phyloP scores from a whole-genome alignment of 2,797 vertebrate genomes.

The Toxotes lorentzi region DNA sequence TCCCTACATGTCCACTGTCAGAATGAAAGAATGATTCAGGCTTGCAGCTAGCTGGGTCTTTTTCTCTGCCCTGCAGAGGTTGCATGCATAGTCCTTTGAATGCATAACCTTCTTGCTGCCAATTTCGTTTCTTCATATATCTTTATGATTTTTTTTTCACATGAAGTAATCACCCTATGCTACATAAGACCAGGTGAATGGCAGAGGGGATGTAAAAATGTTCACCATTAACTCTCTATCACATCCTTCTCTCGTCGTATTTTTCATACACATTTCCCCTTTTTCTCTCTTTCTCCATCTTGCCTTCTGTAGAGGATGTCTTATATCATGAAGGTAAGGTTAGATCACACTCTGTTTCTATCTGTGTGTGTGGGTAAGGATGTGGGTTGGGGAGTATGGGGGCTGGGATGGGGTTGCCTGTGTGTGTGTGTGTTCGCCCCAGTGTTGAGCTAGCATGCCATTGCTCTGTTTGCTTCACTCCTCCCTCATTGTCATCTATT shows the following conservation, averaged over 20 bases:
- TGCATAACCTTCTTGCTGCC: conserved; percentile 40
- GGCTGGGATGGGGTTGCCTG: conserved; percentile 53
- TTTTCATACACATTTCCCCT: conserved; percentile 88
- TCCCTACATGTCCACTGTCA: background rate
- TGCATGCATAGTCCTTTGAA: conserved; percentile 50
- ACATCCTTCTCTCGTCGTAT: conserved; percentile 73
- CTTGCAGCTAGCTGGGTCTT: conserved; percentile 16
- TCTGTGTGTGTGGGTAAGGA: conserved; percentile 50
- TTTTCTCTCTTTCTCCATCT: conserved; percentile 93
- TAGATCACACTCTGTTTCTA: conserved; percentile 80
- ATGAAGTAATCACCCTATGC: conserved; percentile 35
- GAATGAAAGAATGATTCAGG: conserved; percentile 7
- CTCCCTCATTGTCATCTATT: conserved; percentile 60
- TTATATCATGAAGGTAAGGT: conserved; percentile 99
- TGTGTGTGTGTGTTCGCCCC: conserved; percentile 46
- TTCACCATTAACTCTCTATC: conserved; percentile 74
- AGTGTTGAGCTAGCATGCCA: conserved; percentile 74
- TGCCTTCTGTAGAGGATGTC: conserved; percentile 98
- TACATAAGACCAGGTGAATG: conserved; percentile 15
- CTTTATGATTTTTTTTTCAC: conserved; percentile 5
- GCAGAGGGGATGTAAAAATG: conserved; percentile 52
- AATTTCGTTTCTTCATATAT: conserved; percentile 17
- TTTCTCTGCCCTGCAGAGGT: conserved; percentile 28
- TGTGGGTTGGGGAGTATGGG: conserved; percentile 25
- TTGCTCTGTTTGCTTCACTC: conserved; percentile 64